Conservation (phyloP, 2,888 invertebrate species). For the Unio pictorum region DNA sequence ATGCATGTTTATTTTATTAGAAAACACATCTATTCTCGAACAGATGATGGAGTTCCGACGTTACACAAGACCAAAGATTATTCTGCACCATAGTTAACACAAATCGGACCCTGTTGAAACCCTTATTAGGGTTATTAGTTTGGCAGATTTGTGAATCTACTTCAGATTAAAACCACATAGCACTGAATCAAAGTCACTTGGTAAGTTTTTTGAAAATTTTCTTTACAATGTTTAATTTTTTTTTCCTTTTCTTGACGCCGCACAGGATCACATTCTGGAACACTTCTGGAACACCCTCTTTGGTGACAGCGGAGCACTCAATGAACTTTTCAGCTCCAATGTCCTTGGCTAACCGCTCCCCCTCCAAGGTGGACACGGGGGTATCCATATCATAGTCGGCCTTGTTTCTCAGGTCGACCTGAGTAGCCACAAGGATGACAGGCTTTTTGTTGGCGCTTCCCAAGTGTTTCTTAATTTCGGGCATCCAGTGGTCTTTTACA, state of each 20-base stretch:
- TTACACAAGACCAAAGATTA: too few relatives aligned
- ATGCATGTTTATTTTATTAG: too few relatives aligned
- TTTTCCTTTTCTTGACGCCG: conserved; percentile 46
- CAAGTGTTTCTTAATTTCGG: conserved; percentile 45
- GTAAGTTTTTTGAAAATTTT: conserved; percentile 31
- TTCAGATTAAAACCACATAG: too few relatives aligned
- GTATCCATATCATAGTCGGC: conserved; percentile 8
- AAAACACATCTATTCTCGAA: too few relatives aligned
- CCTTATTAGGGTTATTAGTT: too few relatives aligned
- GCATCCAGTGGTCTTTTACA: conserved; percentile 49
- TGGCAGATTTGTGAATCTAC: too few relatives aligned
- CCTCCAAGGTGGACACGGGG: conserved; percentile 40
- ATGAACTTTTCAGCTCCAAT: conserved; percentile 56
- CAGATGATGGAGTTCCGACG: too few relatives aligned
- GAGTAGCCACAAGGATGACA: conserved; percentile 51
- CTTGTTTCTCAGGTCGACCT: conserved; percentile 36
- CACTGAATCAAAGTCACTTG: too few relatives aligned
- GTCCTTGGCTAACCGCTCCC: conserved; percentile 45
- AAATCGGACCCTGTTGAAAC: too few relatives aligned
- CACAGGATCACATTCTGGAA: conserved; percentile 51
- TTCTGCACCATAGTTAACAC: too few relatives aligned
- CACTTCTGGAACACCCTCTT: conserved; percentile 45
- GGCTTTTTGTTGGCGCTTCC: conserved; percentile 34
- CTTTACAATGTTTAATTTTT: conserved; percentile 37
- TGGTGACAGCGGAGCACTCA: conserved; percentile 49